Conservation (phyloP, 2,113 vertebrate genomes). For the Campylomormyrus numenius region DNA sequence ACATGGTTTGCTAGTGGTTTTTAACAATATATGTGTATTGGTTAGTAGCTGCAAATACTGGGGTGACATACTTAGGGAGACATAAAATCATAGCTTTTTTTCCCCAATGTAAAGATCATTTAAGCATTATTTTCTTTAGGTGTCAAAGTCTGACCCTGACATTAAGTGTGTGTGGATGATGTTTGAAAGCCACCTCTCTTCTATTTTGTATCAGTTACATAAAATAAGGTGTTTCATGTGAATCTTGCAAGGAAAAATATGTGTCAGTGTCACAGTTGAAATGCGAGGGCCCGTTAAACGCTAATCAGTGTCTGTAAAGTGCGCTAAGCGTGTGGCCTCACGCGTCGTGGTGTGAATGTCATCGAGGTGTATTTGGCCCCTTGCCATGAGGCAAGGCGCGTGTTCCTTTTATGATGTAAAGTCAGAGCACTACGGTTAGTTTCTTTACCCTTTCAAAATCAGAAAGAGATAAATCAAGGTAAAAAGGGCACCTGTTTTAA, state of each 20-base stretch:
- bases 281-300: background rate
- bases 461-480: conserved; percentile 22
- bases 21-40: background rate
- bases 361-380: background rate
- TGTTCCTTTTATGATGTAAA: background rate
- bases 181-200: background rate
- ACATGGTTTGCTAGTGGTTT: too few relatives aligned
- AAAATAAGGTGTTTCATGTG: background rate
- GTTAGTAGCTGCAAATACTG: background rate
- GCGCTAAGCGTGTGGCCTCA: background rate
- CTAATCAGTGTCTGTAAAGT: background rate
- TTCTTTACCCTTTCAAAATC: conserved; percentile 15
- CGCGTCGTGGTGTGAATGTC: background rate
- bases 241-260: background rate
- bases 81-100: too few relatives aligned
- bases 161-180: too few relatives aligned
- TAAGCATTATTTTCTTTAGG: too few relatives aligned
- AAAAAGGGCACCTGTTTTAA: conserved; percentile 25
- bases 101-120: too few relatives aligned
- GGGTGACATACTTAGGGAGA: background rate
- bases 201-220: background rate
- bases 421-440: background rate
- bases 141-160: background rate
- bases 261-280: background rate
- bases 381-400: too few relatives aligned